Percentiles rank a stretch among this genome's conserved stretches.
phyloP scores from a whole-genome alignment of 2,797 vertebrate genomes.

The Novumbra hubbsi region DNA sequence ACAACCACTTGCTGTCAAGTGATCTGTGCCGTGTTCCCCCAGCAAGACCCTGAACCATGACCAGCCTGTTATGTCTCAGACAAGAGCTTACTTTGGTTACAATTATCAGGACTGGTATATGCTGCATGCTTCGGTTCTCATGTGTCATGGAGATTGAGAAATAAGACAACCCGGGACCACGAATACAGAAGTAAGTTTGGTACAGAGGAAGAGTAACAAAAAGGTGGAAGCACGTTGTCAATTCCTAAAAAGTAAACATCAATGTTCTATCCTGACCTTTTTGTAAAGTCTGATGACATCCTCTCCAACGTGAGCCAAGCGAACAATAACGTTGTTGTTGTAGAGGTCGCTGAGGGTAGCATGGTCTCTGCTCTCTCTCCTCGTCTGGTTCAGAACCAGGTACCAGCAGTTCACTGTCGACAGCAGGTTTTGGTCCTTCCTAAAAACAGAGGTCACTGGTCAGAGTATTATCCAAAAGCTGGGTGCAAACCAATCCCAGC shows the following conservation, averaged over 20 bases:
- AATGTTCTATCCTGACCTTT: conserved; percentile 76
- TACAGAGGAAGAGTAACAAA: background rate
- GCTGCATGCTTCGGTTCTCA: background rate
- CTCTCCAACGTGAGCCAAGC: conserved; percentile 93
- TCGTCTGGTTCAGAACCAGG: conserved; percentile 92
- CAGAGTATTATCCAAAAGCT: background rate
- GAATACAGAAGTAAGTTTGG: background rate
- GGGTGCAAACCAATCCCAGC: no score
- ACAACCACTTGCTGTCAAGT: conserved; percentile 37
- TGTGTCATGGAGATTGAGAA: background rate
- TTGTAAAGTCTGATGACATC: conserved; percentile 98
- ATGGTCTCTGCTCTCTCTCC: conserved; percentile 93
- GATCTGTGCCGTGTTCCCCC: conserved; percentile 36
- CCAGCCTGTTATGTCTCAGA: conserved; percentile 1
- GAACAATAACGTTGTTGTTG: conserved; percentile 94
- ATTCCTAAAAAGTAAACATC: no score
- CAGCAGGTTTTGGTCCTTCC: conserved; percentile 96
- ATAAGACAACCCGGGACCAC: background rate
- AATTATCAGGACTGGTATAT: background rate
- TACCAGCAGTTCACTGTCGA: conserved; percentile 99
- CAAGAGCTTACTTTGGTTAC: background rate
- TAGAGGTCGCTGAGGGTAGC: conserved; percentile 97
- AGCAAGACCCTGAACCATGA: conserved; percentile 25
- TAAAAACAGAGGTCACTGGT: conserved; percentile 49
- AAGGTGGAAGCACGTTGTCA: background rate